Evolutionary conservation across 2,888 invertebrate species (phyloP), one percentile per base, ranked within the genome.

Genomic region (Macropis europaea): DNA sequence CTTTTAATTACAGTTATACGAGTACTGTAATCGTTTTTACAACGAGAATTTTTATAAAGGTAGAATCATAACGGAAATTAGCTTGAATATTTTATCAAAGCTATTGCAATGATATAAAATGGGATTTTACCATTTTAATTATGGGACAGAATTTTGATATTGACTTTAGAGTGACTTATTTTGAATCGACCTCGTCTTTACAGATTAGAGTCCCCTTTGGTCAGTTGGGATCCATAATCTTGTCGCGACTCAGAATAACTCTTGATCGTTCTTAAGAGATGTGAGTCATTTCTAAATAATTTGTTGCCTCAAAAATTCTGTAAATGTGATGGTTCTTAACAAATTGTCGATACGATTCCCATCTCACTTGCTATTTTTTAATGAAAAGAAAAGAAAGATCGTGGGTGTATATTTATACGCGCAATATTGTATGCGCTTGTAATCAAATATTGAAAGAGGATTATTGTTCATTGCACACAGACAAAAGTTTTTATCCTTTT

Each of bases 171-270:
- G 43, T 68, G 52, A 69, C 48, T 54, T 45, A 30, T 52, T 62
- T 24, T 76, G 56, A 70, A 76, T 71, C 71, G 45, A 53, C 48
- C 13, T 77, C 67, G 63, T 81, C 63, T 83, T 83, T 78, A 40
- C 75, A 83, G 82, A 82, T 82, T 82, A 79, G 82, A 81, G 77
- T 73, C 73, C 45, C 68, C 81, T 79, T 77, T 82, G 73, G 82
- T 83, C 79, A 79, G 56, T 82, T 83, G 83, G 79, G 81, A 83
- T 82, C 79, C 79, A 59, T 76, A 79, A 81, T 70, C 73, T 76
- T 79, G 63, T 78, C 72, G 60, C 61, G 63, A 70, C 57, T 78
- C 72, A 68, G 69, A 59, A 75, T 76, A 77, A 81, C 72, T 78
- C 72, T 76, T 69, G 76, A 78, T 77, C 70, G 64, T 52, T 70